Evolutionary conservation across 2,888 invertebrate genomes (phyloP).

Genomic region (Lasioglossum malachurum): DNA sequence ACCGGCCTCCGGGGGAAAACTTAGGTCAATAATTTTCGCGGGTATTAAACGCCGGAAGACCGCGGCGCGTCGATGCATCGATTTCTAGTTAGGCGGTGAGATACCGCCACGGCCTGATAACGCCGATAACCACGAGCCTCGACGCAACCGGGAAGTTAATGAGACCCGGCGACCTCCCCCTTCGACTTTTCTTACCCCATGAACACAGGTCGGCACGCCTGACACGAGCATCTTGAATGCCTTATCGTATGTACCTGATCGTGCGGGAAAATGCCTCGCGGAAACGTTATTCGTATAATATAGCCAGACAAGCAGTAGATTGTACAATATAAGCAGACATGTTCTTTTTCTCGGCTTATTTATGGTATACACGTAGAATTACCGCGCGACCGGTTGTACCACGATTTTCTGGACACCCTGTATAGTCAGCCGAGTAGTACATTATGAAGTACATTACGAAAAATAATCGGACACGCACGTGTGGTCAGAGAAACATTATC

Average conservation of each 20-base stretch:
- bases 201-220: not conserved
- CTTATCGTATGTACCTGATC: not conserved
- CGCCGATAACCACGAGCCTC: constrained; percentile 33
- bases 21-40: constrained; percentile 57
- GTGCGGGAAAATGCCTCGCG: not conserved
- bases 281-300: not conserved
- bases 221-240: not conserved
- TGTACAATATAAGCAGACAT: not conserved
- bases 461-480: not conserved
- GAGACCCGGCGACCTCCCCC: constrained; percentile 3
- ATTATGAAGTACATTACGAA: not conserved
- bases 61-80: constrained; percentile 46
- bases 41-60: constrained; percentile 47
- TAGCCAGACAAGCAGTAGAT: not conserved
- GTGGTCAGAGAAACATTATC: no score
- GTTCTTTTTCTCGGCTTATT: no score
- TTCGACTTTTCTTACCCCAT: not conserved
- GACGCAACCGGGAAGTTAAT: constrained; percentile 48
- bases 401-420: no score
- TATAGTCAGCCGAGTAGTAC: no score
- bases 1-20: constrained; percentile 17
- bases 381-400: no score
- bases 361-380: no score
- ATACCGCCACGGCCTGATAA: constrained; percentile 38
- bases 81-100: constrained; percentile 57